Base-by-base conservation (phyloP, 2,113 vertebrate genomes). In the Dunckerocampus dactyliophorus region DNA sequence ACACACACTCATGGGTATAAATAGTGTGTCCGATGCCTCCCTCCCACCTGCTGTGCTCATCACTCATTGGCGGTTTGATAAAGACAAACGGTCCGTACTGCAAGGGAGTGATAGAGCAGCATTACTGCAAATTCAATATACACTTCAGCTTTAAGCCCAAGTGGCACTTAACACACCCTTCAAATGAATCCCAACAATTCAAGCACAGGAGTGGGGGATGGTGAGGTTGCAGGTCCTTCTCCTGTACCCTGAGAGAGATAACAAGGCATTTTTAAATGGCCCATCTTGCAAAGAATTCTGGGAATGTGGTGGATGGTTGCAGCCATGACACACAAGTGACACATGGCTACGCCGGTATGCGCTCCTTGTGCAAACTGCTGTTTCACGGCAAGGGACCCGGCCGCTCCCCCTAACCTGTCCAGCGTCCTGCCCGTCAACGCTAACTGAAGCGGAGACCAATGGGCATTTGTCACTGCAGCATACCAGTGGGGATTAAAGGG, bases 401-500 rank as follows among this genome's bases (percentile, higher is more conserved):
- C 4, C 67, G 10, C 77, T 77, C 31, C 75, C 49, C 60, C 67
- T 47, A 76, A 76, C 74, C 82, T 43, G 79, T 75, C 76, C 62
- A 1, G 47, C 65, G 54, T 75, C 62, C 12, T 47, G 69, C 72
- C 71, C 67, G 69, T 79, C 80, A 62, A 52, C 57, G 43, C 74
- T 84, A 82, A 82, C 82, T 75, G 82, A 85, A 75, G 77, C 59
- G 19, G 66, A 80, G 79, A 73, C 80, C 70, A 74, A 76, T 73
- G 69, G 73, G 59, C 74, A 63, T 62, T 73, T 76, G 79, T 70
- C 10, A 60, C 58, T 60, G 42, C 45, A 57, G 84, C 88, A 89
- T 89, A 80, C 86, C 88, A 88, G 72, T 13, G 28, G 74, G 85
- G 88, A 88, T 89, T 88, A 89, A 67, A 85, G 76, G 83, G 85